phyloP scores from a whole-genome alignment of 37 sponge, comb jelly and placozoan species.

The Spongilla lacustris region DNA sequence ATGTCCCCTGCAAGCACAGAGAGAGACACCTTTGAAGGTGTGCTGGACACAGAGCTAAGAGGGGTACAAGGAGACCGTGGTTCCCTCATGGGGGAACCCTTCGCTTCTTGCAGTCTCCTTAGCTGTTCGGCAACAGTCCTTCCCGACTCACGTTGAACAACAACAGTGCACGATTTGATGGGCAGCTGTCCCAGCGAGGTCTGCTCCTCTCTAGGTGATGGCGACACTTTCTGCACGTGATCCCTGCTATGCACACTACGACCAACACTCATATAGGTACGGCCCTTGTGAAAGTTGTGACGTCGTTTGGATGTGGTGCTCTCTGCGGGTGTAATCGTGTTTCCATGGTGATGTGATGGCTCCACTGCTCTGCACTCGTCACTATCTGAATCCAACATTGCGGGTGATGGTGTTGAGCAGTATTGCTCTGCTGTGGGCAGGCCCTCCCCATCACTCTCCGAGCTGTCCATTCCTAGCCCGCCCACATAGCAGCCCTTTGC shows the following conservation, averaged over 20 bases:
- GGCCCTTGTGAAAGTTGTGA: not conserved
- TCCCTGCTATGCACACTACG: not conserved
- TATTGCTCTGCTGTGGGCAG: not conserved
- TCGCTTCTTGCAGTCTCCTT: not conserved
- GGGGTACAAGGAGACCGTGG: not conserved
- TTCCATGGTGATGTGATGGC: not conserved
- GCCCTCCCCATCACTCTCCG: not conserved
- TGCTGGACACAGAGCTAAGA: not conserved
- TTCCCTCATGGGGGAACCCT: not conserved
- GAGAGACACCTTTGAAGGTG: not conserved
- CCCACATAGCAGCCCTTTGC: not conserved
- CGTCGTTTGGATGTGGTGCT: not conserved
- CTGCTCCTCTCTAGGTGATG: not conserved
- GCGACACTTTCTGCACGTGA: not conserved
- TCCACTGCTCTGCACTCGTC: not conserved
- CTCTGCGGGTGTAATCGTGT: not conserved
- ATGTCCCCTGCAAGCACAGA: not conserved
- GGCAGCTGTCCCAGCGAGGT: not conserved
- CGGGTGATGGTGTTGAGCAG: not conserved
- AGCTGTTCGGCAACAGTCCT: not conserved
- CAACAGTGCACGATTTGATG: not conserved
- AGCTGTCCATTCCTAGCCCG: not conserved
- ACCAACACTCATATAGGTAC: not conserved
- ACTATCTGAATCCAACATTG: not conserved
- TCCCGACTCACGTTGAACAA: not conserved